Evolutionary conservation across 1,140 invertebrate genomes (phyloP).

Genomic region (Drosophila lowei): DNA sequence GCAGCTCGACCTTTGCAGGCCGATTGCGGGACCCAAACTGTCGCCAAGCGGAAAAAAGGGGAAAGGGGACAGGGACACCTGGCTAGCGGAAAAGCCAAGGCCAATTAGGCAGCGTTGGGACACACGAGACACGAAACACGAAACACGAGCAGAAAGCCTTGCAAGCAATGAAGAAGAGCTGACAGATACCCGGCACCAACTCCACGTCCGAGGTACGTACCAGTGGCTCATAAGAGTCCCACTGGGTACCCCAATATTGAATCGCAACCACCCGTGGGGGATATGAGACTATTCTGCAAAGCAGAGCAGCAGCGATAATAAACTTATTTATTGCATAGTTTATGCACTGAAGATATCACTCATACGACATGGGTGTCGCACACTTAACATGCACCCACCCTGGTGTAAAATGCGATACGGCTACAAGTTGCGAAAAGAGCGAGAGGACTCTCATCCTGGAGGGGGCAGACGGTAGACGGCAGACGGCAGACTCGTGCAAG

Average conservation of each 20-base stretch:
- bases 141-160: background rate
- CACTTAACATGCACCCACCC: constrained; percentile 62
- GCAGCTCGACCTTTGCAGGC: background rate
- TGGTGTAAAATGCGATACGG: constrained; percentile 74
- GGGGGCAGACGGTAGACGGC: background rate
- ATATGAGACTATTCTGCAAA: background rate
- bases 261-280: constrained; percentile 5
- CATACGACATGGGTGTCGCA: constrained; percentile 72
- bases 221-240: no score
- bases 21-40: background rate
- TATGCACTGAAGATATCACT: constrained; percentile 72
- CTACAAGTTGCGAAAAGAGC: constrained; percentile 32
- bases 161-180: no score
- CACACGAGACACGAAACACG: background rate
- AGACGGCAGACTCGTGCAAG: background rate
- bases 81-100: background rate
- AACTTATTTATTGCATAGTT: constrained; percentile 80
- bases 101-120: background rate
- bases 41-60: background rate
- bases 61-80: background rate
- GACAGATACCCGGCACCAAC: no score
- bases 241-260: constrained; percentile 17
- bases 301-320: constrained; percentile 53
- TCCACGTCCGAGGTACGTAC: no score
- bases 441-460: no score